Evolutionary conservation across 2,113 vertebrate genomes (phyloP).

Genomic region (Natator depressus): DNA sequence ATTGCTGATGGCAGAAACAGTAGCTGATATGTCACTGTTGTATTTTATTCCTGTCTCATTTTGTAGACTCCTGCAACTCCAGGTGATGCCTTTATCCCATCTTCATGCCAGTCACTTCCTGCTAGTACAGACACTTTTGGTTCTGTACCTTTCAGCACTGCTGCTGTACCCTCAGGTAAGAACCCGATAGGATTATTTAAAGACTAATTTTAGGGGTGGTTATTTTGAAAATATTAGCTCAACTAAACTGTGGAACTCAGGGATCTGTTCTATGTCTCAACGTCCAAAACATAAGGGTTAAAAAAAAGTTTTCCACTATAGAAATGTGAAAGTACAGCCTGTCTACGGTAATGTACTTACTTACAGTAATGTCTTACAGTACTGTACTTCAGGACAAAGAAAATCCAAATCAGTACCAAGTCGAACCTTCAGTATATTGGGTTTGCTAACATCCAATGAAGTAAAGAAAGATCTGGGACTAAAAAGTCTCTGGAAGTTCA

Average conservation of each 20-base stretch:
- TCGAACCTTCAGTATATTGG: background rate
- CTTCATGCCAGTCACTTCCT: conserved; percentile 91
- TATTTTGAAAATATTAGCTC: background rate
- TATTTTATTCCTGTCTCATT: conserved; percentile 39
- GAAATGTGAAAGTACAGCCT: background rate
- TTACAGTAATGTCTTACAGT: background rate
- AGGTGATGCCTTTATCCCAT: conserved; percentile 94
- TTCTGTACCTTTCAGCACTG: conserved; percentile 90
- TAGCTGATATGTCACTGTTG: background rate
- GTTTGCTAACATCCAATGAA: background rate
- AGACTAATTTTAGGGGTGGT: background rate
- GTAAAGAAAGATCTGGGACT: background rate
- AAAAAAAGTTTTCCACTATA: background rate
- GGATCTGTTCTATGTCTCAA: background rate
- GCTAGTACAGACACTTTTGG: conserved; percentile 89
- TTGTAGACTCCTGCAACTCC: conserved; percentile 96
- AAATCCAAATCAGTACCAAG: background rate
- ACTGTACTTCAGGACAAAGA: background rate
- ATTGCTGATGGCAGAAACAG: conserved; percentile 11
- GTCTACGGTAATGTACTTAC: background rate
- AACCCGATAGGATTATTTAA: background rate
- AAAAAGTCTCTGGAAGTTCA: background rate
- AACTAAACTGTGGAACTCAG: background rate
- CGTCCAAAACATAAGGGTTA: background rate
- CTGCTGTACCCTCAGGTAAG: conserved; percentile 98